Percentiles rank a stretch among this genome's conserved stretches.
These are phyloP conservation scores for Hemicentrotus pulcherrimus DNA, from an alignment of 35 echinoderm and acorn worm genomes.

Conservation along the genomic window DNA sequence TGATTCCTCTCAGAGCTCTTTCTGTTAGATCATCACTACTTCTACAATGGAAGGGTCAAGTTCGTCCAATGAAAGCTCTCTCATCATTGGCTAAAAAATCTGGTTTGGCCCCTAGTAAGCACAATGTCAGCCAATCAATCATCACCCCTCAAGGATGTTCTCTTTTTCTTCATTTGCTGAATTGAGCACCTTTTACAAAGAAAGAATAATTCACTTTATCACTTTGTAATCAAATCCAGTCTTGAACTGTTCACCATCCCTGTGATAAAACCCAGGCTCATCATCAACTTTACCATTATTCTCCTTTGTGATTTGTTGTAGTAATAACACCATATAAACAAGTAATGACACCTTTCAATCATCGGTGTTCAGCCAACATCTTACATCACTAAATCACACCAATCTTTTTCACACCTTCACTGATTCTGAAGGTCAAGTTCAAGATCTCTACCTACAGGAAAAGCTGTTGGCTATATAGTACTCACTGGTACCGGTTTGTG, in stretches of 20 bases:
- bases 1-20: neutral
- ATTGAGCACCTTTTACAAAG: neutral
- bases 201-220: neutral
- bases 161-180: neutral
- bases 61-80: neutral
- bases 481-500: neutral
- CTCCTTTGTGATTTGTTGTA: neutral
- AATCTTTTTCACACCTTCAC: neutral
- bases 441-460: neutral
- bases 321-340: slow-evolving; percentile 1
- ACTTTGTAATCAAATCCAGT: neutral
- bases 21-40: neutral
- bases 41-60: neutral
- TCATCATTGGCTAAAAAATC: neutral
- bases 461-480: neutral
- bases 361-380: neutral
- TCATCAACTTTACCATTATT: neutral
- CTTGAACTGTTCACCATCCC: neutral
- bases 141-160: neutral
- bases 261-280: neutral
- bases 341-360: neutral
- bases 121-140: neutral
- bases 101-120: neutral
- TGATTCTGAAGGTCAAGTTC: neutral
- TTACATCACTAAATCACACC: neutral